Evolutionary conservation across 2,888 invertebrate genomes (phyloP), one percentile per base, ranked within the genome.

Genomic region (Drosophila recens): DNA sequence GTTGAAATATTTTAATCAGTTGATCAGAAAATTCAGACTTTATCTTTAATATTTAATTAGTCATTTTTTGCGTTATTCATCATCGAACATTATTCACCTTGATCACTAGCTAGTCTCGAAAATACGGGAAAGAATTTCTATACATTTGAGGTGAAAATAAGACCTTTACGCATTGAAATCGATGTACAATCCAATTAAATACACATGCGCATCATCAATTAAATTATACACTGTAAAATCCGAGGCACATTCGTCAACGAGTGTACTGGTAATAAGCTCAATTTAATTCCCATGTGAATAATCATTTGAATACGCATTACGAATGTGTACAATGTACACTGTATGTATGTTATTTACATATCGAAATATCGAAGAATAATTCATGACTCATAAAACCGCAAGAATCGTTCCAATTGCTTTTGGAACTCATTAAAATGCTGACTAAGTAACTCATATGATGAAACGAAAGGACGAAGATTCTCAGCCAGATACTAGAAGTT

Each of bases 331-430:
- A 36, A 6, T 27, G 27, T 27, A 27, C 27, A 6, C 27, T 23
- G 34, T 33, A 38, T 6, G 8, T 30, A 30, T 51, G 0, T 9
- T 43, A 63, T 70, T 65, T 45, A 40, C 54, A 70, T 65, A 46
- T 49, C 20, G 4, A 27, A 36, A 45, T 38, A 48, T 57, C 20
- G 9, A 27, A 64, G 17, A 45, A 33, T 34, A 65, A 49, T 64
- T 74, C 53, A 57, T 69, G 64, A 49, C 36, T 69, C 53, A 57
- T 74, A 74, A 74, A 74, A 69, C 56, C 43, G 1, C 20, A 71
- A 58, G 43, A 69, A 57, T 57, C 57, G 56, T 49, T 57, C 48
- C 46, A 57, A 65, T 61, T 53, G 64, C 34, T 48, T 69, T 61
- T 53, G 46, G 63, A 20, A 52, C 48, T 46, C 56, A 72, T 56